Evolutionary conservation across 2,797 vertebrate species (phyloP).

Genomic region (Antrozous pallidus): DNA sequence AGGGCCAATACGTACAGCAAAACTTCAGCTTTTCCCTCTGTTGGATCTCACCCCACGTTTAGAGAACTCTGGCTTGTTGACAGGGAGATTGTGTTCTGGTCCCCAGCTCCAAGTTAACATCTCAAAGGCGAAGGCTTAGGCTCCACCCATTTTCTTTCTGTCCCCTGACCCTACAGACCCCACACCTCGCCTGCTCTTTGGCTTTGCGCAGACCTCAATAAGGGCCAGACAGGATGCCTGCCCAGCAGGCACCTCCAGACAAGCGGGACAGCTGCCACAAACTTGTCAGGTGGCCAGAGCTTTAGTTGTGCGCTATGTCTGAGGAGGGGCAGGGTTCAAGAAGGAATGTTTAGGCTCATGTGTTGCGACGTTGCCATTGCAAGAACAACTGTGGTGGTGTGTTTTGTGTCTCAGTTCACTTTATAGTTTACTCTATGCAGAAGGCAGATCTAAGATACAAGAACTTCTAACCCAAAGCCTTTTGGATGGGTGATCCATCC

Average conservation of each 20-base stretch:
- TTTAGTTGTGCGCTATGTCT: not conserved
- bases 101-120: no score
- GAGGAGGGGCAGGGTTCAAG: not conserved
- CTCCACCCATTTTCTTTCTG: not conserved
- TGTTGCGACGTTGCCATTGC: not conserved
- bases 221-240: not conserved
- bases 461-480: not conserved
- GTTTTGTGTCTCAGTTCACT: not conserved
- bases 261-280: not conserved
- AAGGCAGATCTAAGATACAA: not conserved
- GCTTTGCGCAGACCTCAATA: not conserved
- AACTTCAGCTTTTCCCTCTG: not conserved
- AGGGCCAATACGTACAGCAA: not conserved
- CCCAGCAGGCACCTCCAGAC: not conserved
- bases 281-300: accelerated
- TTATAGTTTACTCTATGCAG: not conserved
- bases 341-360: not conserved
- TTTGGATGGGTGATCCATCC: not conserved
- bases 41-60: not conserved
- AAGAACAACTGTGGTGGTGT: not conserved
- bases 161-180: not conserved
- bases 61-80: not conserved
- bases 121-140: not conserved
- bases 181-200: not conserved
- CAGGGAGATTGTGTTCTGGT: not conserved